A percentile compares a stretch with the other conserved stretches of the same genome.
Evolutionary conservation across 2,888 invertebrate genomes (phyloP).

Genomic region (Spodoptera picta): DNA sequence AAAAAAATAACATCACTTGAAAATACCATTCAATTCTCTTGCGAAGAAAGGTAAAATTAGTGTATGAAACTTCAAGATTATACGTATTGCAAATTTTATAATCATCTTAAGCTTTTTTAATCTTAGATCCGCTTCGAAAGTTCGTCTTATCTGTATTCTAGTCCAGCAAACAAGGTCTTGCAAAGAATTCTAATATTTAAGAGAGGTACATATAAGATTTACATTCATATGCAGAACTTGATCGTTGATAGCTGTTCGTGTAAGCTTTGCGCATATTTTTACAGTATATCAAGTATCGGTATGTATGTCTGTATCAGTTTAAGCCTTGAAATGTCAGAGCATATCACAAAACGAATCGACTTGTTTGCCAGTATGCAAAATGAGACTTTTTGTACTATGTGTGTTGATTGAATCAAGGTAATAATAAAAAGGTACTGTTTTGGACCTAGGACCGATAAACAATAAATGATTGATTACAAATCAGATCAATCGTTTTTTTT

Average conservation of each 20-base stretch:
- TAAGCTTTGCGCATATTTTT: slow-evolving; percentile 29
- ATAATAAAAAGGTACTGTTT: too few relatives aligned
- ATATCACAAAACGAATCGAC: slow-evolving; percentile 22
- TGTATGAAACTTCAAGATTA: too few relatives aligned
- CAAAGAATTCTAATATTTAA: slow-evolving; percentile 36
- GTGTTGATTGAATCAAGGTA: neutral
- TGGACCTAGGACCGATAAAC: too few relatives aligned
- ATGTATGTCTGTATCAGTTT: slow-evolving; percentile 22
- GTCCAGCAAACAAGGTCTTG: slow-evolving; percentile 11
- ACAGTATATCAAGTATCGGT: slow-evolving; percentile 18
- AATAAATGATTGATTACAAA: too few relatives aligned
- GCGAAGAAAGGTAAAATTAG: too few relatives aligned
- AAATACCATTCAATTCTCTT: too few relatives aligned
- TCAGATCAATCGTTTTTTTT: too few relatives aligned
- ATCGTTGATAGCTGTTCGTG: slow-evolving; percentile 10
- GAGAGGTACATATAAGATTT: slow-evolving; percentile 20
- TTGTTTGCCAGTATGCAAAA: slow-evolving; percentile 20
- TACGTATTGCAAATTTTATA: too few relatives aligned
- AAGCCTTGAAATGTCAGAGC: slow-evolving; percentile 31
- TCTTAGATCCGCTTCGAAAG: slow-evolving; percentile 40
- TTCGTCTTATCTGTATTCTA: slow-evolving; percentile 20
- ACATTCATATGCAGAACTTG: slow-evolving; percentile 33
- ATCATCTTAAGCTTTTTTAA: slow-evolving; percentile 4
- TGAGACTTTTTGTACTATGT: slow-evolving; percentile 1
- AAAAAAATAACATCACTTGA: too few relatives aligned